Evolutionary conservation across 2,888 invertebrate genomes (phyloP).

Genomic region (Spatulosminthurus flaviceps): DNA sequence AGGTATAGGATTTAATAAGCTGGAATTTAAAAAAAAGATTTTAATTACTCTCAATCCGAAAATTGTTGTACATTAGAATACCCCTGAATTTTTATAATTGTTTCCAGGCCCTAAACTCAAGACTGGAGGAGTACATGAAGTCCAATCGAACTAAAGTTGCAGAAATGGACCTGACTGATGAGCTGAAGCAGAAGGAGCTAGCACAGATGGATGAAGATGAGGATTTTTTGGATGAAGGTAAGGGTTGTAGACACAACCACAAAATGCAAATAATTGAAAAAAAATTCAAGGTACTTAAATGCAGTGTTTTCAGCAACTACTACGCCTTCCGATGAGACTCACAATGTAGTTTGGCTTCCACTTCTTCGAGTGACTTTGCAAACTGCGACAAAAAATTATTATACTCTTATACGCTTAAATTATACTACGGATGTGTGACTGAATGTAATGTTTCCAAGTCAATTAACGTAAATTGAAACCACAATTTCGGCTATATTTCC

Average conservation of each 20-base stretch:
- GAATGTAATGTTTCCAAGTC: constrained; percentile 33
- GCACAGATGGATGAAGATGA: constrained; percentile 91
- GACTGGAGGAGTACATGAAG: constrained; percentile 88
- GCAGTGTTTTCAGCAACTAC: constrained; percentile 25
- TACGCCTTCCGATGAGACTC: not conserved
- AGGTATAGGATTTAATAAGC: constrained; percentile 70
- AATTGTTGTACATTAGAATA: too few relatives aligned
- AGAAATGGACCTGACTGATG: constrained; percentile 69
- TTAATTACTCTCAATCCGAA: not conserved
- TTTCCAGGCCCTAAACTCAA: constrained; percentile 77
- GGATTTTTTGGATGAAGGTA: constrained; percentile 96
- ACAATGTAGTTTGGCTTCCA: not conserved
- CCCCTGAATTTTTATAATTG: constrained; percentile 19
- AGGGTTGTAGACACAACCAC: constrained; percentile 57
- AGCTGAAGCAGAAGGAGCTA: constrained; percentile 80
- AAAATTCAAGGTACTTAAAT: constrained; percentile 16
- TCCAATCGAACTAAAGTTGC: constrained; percentile 75
- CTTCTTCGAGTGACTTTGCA: not conserved
- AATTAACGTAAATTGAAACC: constrained; percentile 15
- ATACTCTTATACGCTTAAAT: too few relatives aligned
- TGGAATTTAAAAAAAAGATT: constrained; percentile 12
- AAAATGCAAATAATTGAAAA: not conserved
- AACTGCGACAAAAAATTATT: constrained; percentile 10
- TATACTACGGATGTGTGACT: not conserved
- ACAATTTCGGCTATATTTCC: constrained; percentile 42